A percentile compares a stretch with the other conserved stretches of the same genome.
These are phyloP conservation scores for Subacronicta megacephala DNA, from an alignment of 2,888 invertebrate species.

Conservation along the genomic window DNA sequence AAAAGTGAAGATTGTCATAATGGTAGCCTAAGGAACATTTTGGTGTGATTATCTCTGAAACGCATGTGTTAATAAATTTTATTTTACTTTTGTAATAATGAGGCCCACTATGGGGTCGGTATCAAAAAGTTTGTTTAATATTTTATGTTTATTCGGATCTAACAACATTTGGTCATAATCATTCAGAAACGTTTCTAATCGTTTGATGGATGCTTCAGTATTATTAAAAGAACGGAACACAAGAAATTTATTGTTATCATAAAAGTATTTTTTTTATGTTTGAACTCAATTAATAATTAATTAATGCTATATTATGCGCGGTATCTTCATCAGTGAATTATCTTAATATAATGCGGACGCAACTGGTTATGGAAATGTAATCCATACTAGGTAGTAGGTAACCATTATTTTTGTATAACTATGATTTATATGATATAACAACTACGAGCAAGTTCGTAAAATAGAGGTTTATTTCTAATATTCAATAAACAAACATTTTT, in stretches of 20 bases:
- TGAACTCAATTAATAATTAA: conserved; percentile 27
- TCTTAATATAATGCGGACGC: conserved; percentile 2
- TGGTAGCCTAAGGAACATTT: too few relatives aligned
- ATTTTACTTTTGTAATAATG: too few relatives aligned
- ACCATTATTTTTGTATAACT: neutral
- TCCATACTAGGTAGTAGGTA: conserved; percentile 5
- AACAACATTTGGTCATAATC: neutral
- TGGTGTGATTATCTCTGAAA: too few relatives aligned
- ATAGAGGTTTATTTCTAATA: too few relatives aligned
- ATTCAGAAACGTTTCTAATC: neutral
- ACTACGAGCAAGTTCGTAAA: conserved; percentile 10
- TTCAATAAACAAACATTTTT: too few relatives aligned
- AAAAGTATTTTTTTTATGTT: conserved; percentile 14
- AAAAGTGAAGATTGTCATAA: too few relatives aligned
- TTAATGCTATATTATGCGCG: conserved; percentile 23
- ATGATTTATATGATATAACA: conserved; percentile 9
- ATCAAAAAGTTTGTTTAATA: too few relatives aligned
- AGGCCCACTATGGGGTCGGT: too few relatives aligned
- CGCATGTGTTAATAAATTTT: too few relatives aligned
- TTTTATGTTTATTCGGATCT: too few relatives aligned
- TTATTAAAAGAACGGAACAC: conserved; percentile 6
- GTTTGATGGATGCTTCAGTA: neutral
- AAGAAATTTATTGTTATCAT: conserved; percentile 24
- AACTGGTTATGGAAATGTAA: conserved; percentile 39
- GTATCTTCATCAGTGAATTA: conserved; percentile 16